Conservation (phyloP, 2,797 vertebrate species). For the Neosalanx taihuensis region DNA sequence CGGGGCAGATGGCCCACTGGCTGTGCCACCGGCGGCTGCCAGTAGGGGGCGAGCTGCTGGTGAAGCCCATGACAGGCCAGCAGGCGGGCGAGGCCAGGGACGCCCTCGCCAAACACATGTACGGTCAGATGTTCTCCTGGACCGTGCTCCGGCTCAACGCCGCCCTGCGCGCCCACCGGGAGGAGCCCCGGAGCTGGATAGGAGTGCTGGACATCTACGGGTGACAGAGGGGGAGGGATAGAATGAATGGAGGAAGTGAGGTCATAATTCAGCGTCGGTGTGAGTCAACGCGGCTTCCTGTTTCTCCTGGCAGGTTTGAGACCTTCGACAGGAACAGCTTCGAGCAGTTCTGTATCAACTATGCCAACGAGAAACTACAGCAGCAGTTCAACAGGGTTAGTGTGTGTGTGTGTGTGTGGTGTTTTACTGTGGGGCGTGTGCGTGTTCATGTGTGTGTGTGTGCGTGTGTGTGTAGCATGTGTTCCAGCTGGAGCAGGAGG, state of each 20-base stretch:
- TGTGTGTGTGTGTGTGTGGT: not conserved
- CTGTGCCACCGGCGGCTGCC: constrained; percentile 76
- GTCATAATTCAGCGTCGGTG: not conserved
- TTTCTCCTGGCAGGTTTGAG: constrained; percentile 72
- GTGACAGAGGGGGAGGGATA: constrained; percentile 46
- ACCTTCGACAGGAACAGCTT: constrained; percentile 81
- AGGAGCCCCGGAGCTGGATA: constrained; percentile 60
- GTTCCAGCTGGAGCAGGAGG: constrained; percentile 81
- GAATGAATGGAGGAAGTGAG: not conserved
- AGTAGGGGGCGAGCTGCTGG: constrained; percentile 71
- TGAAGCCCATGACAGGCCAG: constrained; percentile 74
- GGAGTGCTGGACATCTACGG: constrained; percentile 81
- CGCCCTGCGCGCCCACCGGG: constrained; percentile 61
- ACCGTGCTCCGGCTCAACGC: constrained; percentile 73
- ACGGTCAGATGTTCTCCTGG: constrained; percentile 76
- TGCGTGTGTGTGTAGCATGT: constrained; percentile 66
- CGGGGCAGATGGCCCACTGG: constrained; percentile 74
- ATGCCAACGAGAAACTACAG: constrained; percentile 82
- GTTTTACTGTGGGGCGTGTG: not conserved
- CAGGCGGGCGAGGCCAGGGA: constrained; percentile 68
- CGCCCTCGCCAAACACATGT: constrained; percentile 78
- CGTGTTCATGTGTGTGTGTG: constrained; percentile 1
- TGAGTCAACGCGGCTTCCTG: not conserved
- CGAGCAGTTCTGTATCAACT: constrained; percentile 86
- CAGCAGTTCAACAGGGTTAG: constrained; percentile 82